These are phyloP conservation scores for Heterotis niloticus DNA, from an alignment of 2,113 vertebrate genomes.

Conservation along the genomic window DNA sequence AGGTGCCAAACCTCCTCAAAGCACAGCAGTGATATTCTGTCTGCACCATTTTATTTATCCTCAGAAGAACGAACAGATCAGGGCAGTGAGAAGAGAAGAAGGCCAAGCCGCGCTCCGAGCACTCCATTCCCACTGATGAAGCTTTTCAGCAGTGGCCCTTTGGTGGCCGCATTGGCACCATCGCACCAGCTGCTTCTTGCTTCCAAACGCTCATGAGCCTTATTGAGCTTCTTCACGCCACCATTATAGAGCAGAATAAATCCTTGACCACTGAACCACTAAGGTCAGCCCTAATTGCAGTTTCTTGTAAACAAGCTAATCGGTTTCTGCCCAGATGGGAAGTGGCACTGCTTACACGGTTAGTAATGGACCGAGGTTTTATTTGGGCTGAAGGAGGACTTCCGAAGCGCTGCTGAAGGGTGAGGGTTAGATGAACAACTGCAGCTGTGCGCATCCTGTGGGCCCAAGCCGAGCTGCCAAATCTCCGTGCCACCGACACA, in stretches of 20 bases:
- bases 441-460: background rate
- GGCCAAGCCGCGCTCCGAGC: slow-evolving; percentile 24
- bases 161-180: slow-evolving; percentile 21
- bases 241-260: slow-evolving; percentile 26
- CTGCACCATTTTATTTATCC: slow-evolving; percentile 37
- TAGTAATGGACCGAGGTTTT: background rate
- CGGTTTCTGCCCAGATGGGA: slow-evolving; percentile 23
- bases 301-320: slow-evolving; percentile 43
- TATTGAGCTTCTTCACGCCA: slow-evolving; percentile 25
- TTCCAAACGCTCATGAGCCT: slow-evolving; percentile 15
- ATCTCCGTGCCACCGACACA: background rate
- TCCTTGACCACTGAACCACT: slow-evolving; percentile 35
- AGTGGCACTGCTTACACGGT: background rate
- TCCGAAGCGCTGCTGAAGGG: background rate
- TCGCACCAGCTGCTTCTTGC: slow-evolving; percentile 32
- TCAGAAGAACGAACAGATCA: slow-evolving; percentile 30
- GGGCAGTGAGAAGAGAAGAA: slow-evolving; percentile 15
- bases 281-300: slow-evolving; percentile 42
- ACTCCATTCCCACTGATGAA: slow-evolving; percentile 25
- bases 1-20: background rate
- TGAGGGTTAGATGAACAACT: background rate
- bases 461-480: background rate
- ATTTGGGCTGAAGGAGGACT: background rate
- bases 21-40: slow-evolving; percentile 28
- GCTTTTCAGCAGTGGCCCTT: slow-evolving; percentile 27